A percentile compares a stretch with the other conserved stretches of the same genome.
phyloP scores from a whole-genome alignment of 2,888 invertebrate species.

The Neoascia interrupta region DNA sequence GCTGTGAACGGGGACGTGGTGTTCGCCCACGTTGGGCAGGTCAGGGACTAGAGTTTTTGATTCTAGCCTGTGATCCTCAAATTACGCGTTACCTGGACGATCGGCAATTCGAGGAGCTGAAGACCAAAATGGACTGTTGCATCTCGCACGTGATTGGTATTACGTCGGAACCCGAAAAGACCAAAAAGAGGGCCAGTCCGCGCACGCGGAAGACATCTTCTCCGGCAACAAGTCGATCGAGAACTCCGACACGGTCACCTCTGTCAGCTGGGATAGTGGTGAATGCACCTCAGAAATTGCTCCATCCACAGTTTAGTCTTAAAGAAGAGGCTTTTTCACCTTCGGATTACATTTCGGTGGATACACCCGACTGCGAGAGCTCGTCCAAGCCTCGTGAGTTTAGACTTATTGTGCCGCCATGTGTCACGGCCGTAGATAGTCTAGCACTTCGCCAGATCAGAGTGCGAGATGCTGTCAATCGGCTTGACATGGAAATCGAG shows the following conservation, averaged over 20 bases:
- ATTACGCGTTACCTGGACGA: constrained; percentile 89
- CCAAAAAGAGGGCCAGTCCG: constrained; percentile 79
- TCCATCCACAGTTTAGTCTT: constrained; percentile 79
- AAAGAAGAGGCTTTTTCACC: constrained; percentile 75
- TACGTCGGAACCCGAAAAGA: constrained; percentile 80
- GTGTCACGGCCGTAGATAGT: constrained; percentile 47
- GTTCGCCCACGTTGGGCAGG: constrained; percentile 92
- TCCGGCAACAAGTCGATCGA: constrained; percentile 77
- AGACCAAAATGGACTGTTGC: constrained; percentile 89
- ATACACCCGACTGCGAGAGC: constrained; percentile 73
- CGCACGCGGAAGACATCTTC: constrained; percentile 79
- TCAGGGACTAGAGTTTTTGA: constrained; percentile 92
- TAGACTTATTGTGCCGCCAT: constrained; percentile 76
- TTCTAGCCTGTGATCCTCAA: constrained; percentile 90
- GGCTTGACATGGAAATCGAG: constrained; percentile 85
- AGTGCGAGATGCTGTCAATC: constrained; percentile 80
- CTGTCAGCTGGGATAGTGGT: constrained; percentile 79
- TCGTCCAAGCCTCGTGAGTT: constrained; percentile 73
- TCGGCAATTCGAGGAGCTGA: constrained; percentile 88
- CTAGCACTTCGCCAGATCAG: constrained; percentile 80
- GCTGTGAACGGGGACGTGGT: constrained; percentile 91
- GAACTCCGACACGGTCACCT: constrained; percentile 79
- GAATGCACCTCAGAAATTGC: constrained; percentile 75
- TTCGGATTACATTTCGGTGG: constrained; percentile 73
- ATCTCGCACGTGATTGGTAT: constrained; percentile 92